These are phyloP conservation scores for Drosophila ambigua DNA, from an alignment of 1,140 invertebrate species.

Conservation along the genomic window DNA sequence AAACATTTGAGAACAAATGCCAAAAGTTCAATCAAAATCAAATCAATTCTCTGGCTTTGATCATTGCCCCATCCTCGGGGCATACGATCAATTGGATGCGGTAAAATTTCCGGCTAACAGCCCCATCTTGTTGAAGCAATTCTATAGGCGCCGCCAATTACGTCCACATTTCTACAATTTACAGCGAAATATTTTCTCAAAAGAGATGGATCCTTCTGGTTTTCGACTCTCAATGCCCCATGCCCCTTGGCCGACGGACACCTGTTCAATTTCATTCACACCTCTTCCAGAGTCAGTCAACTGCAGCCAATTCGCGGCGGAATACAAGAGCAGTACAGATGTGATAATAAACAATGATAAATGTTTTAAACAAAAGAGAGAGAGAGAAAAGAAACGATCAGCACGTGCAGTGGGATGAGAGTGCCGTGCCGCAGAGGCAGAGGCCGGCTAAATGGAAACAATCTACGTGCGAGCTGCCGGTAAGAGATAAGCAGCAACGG, in stretches of 20 bases:
- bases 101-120: conserved; percentile 41
- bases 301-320: conserved; percentile 16
- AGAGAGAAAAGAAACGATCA: conserved; percentile 3
- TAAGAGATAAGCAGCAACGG: conserved; percentile 12
- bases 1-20: conserved; percentile 18
- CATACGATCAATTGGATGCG: conserved; percentile 31
- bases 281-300: conserved; percentile 34
- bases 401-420: conserved; percentile 15
- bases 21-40: conserved; percentile 58
- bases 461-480: background rate
- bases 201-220: no score
- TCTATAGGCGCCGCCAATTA: background rate
- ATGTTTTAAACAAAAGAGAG: conserved; percentile 29
- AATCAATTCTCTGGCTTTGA: conserved; percentile 39
- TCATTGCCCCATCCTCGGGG: conserved; percentile 38
- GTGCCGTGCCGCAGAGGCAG: background rate
- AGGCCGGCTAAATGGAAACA: background rate
- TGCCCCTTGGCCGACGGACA: conserved; percentile 34
- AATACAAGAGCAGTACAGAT: background rate
- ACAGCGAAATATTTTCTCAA: conserved; percentile 1
- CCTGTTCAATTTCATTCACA: conserved; percentile 68
- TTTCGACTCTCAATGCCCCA: no score
- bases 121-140: conserved; percentile 11
- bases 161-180: conserved; percentile 5
- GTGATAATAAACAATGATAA: conserved; percentile 23